Evolutionary conservation across 2,113 vertebrate genomes (phyloP).

Genomic region (Oryzias melastigma): DNA sequence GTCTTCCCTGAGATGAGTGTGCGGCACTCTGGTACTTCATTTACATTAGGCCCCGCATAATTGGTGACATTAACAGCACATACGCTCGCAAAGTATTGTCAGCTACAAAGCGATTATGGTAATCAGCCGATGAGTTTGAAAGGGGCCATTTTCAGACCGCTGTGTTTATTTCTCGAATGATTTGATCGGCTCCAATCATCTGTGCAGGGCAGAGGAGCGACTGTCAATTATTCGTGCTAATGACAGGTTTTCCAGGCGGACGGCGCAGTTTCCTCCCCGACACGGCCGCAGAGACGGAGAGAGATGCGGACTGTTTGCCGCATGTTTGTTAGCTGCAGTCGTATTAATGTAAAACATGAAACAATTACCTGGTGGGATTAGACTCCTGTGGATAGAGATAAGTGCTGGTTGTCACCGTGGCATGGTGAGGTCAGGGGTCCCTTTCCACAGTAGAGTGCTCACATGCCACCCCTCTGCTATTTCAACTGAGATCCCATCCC

Average conservation of each 20-base stretch:
- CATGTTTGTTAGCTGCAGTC: slow-evolving; percentile 37
- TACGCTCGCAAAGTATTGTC: slow-evolving; percentile 68
- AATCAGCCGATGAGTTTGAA: slow-evolving; percentile 57
- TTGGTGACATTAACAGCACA: slow-evolving; percentile 71
- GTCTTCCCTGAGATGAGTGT: slow-evolving; percentile 44
- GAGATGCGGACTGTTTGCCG: slow-evolving; percentile 24
- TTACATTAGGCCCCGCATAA: slow-evolving; percentile 69
- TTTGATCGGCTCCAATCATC: slow-evolving; percentile 63
- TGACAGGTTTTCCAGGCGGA: slow-evolving; percentile 43
- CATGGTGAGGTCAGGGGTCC: slow-evolving; percentile 62
- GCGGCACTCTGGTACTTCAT: slow-evolving; percentile 28
- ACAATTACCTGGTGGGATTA: slow-evolving; percentile 68
- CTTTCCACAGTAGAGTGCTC: slow-evolving; percentile 43
- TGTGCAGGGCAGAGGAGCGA: slow-evolving; percentile 12
- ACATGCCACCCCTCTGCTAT: slow-evolving; percentile 54
- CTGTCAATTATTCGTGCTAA: slow-evolving; percentile 59
- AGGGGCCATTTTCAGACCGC: slow-evolving; percentile 58
- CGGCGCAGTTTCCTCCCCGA: slow-evolving; percentile 26
- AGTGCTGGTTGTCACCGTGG: slow-evolving; percentile 59
- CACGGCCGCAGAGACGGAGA: slow-evolving; percentile 31
- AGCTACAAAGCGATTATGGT: slow-evolving; percentile 74
- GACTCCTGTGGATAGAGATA: slow-evolving; percentile 64
- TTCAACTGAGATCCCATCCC: slow-evolving; percentile 38
- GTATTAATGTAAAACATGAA: slow-evolving; percentile 72
- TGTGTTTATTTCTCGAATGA: slow-evolving; percentile 30